Evolutionary conservation across 2,113 vertebrate species (phyloP).

Genomic region (Hippocampus guttulatus): DNA sequence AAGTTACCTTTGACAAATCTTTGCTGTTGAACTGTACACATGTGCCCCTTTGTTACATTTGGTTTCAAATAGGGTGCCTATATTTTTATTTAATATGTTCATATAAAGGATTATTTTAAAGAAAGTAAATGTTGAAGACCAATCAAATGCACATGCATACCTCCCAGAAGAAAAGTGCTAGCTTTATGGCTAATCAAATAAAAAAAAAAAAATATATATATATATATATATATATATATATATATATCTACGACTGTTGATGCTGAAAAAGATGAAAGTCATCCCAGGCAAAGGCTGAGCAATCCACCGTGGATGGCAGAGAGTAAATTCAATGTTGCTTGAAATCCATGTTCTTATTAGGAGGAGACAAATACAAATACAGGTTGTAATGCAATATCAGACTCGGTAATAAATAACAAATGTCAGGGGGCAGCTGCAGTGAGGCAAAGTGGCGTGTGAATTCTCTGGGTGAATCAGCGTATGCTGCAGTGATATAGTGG

Average conservation of each 20-base stretch:
- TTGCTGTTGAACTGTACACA: no score
- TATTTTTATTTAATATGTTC: no score
- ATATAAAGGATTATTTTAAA: no score
- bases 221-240: slow-evolving; percentile 48
- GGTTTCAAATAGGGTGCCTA: no score
- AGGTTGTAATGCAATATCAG: slow-evolving; percentile 55
- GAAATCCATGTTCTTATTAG: slow-evolving; percentile 65
- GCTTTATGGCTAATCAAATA: slow-evolving; percentile 61
- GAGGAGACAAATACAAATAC: slow-evolving; percentile 50
- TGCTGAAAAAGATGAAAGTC: slow-evolving; percentile 56
- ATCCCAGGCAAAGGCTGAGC: slow-evolving; percentile 29
- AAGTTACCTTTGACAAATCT: no score
- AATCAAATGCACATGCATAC: neutral
- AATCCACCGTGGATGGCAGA: slow-evolving; percentile 40
- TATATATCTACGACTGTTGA: slow-evolving; percentile 38
- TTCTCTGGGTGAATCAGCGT: neutral
- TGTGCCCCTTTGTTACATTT: no score
- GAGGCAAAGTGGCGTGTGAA: slow-evolving; percentile 4
- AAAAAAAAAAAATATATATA: slow-evolving; percentile 59
- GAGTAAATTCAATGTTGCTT: slow-evolving; percentile 41
- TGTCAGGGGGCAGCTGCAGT: slow-evolving; percentile 20
- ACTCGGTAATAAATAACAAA: slow-evolving; percentile 49
- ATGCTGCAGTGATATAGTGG: neutral
- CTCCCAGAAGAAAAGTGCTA: neutral
- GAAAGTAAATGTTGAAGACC: no score